Conservation (phyloP, 2,113 vertebrate species). For the Danio rerio region GRCz12tu NC_133191.1:38431001-38431500, state of each 20-base stretch:
- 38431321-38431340: too few species aligned
- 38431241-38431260: too few species aligned
- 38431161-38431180: background rate
- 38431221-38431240: too few species aligned
- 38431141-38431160: background rate
- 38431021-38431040: background rate
- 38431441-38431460: background rate
- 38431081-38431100: slow-evolving; percentile 21
- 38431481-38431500: too few species aligned
- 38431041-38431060: slow-evolving; percentile 10
- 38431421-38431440: background rate
- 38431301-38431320: too few species aligned
- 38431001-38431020: background rate
- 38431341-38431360: too few species aligned
- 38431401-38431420: background rate
- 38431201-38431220: background rate
- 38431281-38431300: too few species aligned
- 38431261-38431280: too few species aligned
- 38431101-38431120: slow-evolving; percentile 40
- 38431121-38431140: background rate
- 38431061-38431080: slow-evolving; percentile 32
- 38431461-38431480: background rate
- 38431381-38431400: too few species aligned
- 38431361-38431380: too few species aligned
- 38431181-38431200: background rate